Base-by-base conservation (phyloP, 1,140 invertebrate species). In the Bombus huntii region DNA sequence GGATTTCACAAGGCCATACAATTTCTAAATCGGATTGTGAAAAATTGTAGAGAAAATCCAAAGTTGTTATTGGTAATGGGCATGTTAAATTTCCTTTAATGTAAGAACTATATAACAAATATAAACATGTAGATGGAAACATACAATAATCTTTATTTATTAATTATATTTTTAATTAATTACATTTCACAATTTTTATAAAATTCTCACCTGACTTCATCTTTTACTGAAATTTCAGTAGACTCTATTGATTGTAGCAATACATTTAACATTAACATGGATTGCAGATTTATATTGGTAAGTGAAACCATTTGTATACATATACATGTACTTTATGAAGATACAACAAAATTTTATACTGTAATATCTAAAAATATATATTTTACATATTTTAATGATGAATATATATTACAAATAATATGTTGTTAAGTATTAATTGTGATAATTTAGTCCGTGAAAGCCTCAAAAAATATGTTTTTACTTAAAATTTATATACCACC, bases 1-100 rank as follows among this genome's bases (percentile, higher is more conserved):
- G 87, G 6, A 92, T 85, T 84, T 93, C 93, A 78, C 94, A 95
- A 12, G 94, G 93, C 92, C 93, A 95, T 62, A 89, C 82, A 12
- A 86, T 53, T 80, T 94, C 92, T 59, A 93, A 84, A 86, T 92
- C 84, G 1, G 87, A 68, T 71, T 89, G 86, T 22, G 88, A 89
- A 15, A 89, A 88, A 84, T 93, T 88, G 53, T 89, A 86, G 66
- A 93, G 88, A 57, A 93, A 93, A 83, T 93, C 92, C 88, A 93
- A 81, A 65, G 88, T 88, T 79, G 89, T 84, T 47, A 93, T 37
- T 28, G 91, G 82, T 66, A 92, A 31, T 68, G 88, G 75, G 80
- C 92, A 93, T 34, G 85, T 86, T 15, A 86, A 47, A 66, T 77
- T 73, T 28, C 4, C 66, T 59, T 86, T 89, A 47, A 74, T 81